Base-by-base conservation (phyloP, 2,888 invertebrate genomes). In the Andrena praecox region DNA sequence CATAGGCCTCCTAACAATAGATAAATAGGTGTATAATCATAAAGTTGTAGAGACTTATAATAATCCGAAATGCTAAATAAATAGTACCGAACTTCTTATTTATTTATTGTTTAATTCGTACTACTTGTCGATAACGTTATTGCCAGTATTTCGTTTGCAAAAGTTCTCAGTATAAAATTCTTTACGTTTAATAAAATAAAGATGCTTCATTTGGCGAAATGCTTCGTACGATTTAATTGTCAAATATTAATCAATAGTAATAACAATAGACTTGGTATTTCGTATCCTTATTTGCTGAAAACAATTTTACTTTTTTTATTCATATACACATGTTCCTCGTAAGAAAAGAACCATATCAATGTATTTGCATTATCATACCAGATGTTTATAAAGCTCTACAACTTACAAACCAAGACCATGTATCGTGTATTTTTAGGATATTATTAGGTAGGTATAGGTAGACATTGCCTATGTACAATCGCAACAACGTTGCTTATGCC, bases 391-490 rank as follows among this genome's bases (percentile, higher is more conserved):
- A 86, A 86, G 33, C 86, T 84, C 82, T 74, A 81, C 70, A 78
- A 81, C 88, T 86, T 62, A 63, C 78, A 84, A 89, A 90, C 79
- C 82, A 85, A 87, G 82, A 87, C 76, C 77, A 68, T 87, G 82
- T 90, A 87, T 78, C 73, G 80, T 86, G 87, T 88, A 85, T 84
- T 89, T 59, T 89, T 85, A 87, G 87, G 89, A 83, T 89, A 90
- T 89, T 90, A 89, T 90, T 89, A 88, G 77, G 82, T 88, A 89
- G 87, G 83, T 90, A 89, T 90, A 90, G 87, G 81, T 90, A 90
- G 86, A 87, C 87, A 88, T 89, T 89, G 89, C 88, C 86, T 91
- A 90, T 89, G 82, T 89, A 90, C 88, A 91, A 77, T 84, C 83
- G 86, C 88, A 90, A 86, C 87, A 67, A 79, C 31, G 77, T 87